These are phyloP conservation scores for Lutjanus erythropterus DNA, from an alignment of 2,113 vertebrate genomes.

Conservation along the genomic window DNA sequence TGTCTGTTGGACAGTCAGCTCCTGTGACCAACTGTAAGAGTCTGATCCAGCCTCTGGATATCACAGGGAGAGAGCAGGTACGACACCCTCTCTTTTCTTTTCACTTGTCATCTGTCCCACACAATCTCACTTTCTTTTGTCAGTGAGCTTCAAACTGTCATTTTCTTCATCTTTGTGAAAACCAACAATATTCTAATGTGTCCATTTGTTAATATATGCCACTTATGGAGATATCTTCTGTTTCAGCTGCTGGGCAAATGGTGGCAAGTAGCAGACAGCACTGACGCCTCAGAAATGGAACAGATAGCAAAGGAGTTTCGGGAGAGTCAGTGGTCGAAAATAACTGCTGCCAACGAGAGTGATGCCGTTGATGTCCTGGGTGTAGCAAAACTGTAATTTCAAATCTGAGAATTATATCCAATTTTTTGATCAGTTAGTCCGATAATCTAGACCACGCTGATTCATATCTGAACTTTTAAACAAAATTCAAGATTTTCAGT, in stretches of 20 bases:
- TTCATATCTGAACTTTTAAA: neutral
- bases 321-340: neutral
- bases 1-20: slow-evolving; percentile 53
- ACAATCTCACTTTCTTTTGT: neutral
- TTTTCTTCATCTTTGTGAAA: neutral
- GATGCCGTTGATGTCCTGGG: neutral
- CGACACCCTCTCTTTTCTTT: neutral
- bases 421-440: no score
- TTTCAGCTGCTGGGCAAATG: slow-evolving; percentile 73
- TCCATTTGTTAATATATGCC: neutral
- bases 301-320: rapidly evolving
- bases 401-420: neutral
- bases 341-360: neutral
- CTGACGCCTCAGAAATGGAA: rapidly evolving
- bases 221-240: neutral
- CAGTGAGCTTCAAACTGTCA: neutral
- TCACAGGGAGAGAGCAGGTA: slow-evolving; percentile 49
- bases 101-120: neutral
- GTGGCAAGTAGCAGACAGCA: slow-evolving; percentile 38
- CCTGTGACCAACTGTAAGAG: slow-evolving; percentile 58
- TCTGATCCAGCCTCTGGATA: slow-evolving; percentile 15
- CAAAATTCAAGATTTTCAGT: no score
- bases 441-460: neutral
- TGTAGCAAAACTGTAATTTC: neutral
- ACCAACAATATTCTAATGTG: neutral